phyloP scores from a whole-genome alignment of 2,888 invertebrate species.

The Cinara cedri region DNA sequence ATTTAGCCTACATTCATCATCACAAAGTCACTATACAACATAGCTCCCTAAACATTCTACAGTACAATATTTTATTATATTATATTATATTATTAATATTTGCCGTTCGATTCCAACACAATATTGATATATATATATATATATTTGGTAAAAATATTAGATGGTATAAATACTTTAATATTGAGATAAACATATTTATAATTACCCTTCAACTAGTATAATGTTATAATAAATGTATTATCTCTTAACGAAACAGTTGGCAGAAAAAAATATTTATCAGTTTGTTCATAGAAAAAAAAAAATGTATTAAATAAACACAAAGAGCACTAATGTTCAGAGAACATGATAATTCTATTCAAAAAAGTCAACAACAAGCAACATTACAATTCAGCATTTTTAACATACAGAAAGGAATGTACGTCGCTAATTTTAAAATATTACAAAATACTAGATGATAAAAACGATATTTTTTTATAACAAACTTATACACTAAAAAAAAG shows the following conservation, averaged over 20 bases:
- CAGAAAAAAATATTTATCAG: neutral
- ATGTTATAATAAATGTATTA: neutral
- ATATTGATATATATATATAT: neutral
- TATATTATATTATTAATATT: slow-evolving; percentile 28
- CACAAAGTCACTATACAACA: slow-evolving; percentile 19
- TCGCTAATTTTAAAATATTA: slow-evolving; percentile 22
- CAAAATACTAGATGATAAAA: slow-evolving; percentile 17
- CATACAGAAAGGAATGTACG: slow-evolving; percentile 23
- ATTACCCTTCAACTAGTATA: neutral
- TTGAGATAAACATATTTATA: neutral
- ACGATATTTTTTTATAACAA: slow-evolving; percentile 29
- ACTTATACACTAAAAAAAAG: slow-evolving; percentile 12
- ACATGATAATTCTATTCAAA: neutral
- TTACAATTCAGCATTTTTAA: neutral
- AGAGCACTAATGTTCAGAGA: slow-evolving; percentile 8
- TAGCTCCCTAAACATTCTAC: slow-evolving; percentile 35
- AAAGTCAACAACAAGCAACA: slow-evolving; percentile 17
- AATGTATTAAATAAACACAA: slow-evolving; percentile 3
- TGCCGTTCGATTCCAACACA: slow-evolving; percentile 14
- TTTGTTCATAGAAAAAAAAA: neutral
- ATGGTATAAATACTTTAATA: neutral
- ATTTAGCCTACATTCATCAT: slow-evolving; percentile 22
- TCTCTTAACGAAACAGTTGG: neutral
- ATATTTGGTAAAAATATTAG: slow-evolving; percentile 5
- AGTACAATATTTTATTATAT: slow-evolving; percentile 16